Base-by-base conservation (phyloP, 2,113 vertebrate genomes). In the Microtus oregoni region DNA sequence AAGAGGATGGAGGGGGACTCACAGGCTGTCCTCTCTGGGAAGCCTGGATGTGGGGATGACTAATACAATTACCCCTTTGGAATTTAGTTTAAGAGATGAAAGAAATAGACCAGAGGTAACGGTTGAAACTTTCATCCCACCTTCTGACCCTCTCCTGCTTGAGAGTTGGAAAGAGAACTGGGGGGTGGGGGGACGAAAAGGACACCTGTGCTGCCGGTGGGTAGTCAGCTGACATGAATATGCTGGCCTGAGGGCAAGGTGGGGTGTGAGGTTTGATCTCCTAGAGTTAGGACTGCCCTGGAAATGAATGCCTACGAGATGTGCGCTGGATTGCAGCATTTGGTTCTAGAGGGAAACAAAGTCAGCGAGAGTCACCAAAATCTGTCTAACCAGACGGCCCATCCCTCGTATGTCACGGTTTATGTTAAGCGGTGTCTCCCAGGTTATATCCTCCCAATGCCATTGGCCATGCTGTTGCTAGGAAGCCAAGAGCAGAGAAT, bases 1-100 rank as follows among this genome's bases (percentile, higher is more conserved):
- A 95, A 90, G 96, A 97, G 96, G 97, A 96, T 96, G 97, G 97
- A n/a, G 94, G 97, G 97, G 93, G 96, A 14, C 92, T 52, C 61
- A 47, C 38, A 73, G 32, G 44, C 95, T 52, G 86, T 97, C 97
- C 97, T 93, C 98, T 94, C 96, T 97, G 95, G 97, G 96, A 97
- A 98, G 97, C 93, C 97, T 97, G 94, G 58, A 28, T 55, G 77
- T 91, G 95, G 90, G 92, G 97, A 94, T 97, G 98, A 97, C 98
- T 98, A 98, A 98, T 98, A 97, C 98, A 98, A 98, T 98, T 98
- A 97, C 98, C 98, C 97, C 97, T 96, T 95, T 98, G 98, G 97
- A 98, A 98, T 98, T 98, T 97, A 98, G 98, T 96, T 97, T 97
- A 97, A 97, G 97, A 98, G 98, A 98, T 96, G 97, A 98, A 98